Percentiles rank a stretch among this genome's conserved stretches.
Evolutionary conservation across 2,888 invertebrate species (phyloP).

Genomic region (Pyrgus malvae): DNA sequence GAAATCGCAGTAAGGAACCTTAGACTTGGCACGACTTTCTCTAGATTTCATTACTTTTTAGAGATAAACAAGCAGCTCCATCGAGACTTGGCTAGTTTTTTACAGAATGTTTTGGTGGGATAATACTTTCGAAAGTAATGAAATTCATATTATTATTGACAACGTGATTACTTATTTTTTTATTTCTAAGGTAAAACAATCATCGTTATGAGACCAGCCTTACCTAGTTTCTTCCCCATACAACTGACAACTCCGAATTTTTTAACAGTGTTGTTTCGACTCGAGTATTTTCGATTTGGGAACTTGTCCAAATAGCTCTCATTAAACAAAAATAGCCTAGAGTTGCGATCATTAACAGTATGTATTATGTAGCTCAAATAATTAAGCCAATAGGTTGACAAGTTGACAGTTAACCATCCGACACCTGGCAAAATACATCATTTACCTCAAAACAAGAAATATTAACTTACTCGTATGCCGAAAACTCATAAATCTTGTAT

Average conservation of each 20-base stretch:
- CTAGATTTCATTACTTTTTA: too few relatives aligned
- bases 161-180: too few relatives aligned
- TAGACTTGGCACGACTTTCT: too few relatives aligned
- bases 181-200: too few relatives aligned
- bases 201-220: not conserved
- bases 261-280: constrained; percentile 24
- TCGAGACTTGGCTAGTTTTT: too few relatives aligned
- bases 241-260: constrained; percentile 15
- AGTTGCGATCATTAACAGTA: constrained; percentile 34
- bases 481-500: too few relatives aligned
- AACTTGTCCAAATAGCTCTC: constrained; percentile 36
- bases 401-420: constrained; percentile 4
- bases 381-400: constrained; percentile 28
- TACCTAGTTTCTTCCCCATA: not conserved
- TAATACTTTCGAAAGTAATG: too few relatives aligned
- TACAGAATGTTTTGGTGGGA: too few relatives aligned
- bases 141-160: too few relatives aligned
- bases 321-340: constrained; percentile 34
- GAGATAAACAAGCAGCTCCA: too few relatives aligned
- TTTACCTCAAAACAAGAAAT: constrained; percentile 1
- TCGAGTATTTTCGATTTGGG: constrained; percentile 37
- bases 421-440: constrained; percentile 1
- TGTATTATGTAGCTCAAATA: constrained; percentile 31
- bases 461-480: not conserved
- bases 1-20: too few relatives aligned